These are phyloP conservation scores for Nothoprocta pentlandii DNA, from an alignment of 2,113 vertebrate genomes.

Conservation along the genomic window DNA sequence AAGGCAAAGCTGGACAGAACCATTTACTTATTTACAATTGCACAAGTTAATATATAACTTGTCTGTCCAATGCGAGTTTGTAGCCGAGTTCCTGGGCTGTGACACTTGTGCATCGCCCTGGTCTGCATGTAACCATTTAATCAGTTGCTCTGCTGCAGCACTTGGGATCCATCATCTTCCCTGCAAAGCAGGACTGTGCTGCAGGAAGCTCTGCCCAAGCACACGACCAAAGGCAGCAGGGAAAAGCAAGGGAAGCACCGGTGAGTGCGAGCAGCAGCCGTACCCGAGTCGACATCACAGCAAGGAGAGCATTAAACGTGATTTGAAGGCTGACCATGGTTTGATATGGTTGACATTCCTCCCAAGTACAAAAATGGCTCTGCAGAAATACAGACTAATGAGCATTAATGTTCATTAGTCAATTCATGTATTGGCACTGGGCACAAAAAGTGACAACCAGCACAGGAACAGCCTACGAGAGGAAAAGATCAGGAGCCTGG, in stretches of 20 bases:
- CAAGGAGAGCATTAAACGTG: background rate
- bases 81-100: background rate
- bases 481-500: background rate
- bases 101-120: fast-evolving
- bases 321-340: background rate
- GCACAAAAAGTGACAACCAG: background rate
- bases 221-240: background rate
- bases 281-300: background rate
- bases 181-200: too few relatives aligned
- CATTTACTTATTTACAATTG: background rate
- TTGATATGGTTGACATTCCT: background rate
- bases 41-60: background rate
- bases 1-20: background rate
- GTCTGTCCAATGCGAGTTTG: fast-evolving
- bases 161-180: background rate
- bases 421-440: too few relatives aligned
- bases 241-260: background rate
- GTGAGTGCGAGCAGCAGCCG: background rate
- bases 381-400: background rate
- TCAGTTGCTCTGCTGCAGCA: background rate
- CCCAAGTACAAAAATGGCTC: background rate
- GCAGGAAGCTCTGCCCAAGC: background rate
- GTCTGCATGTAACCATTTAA: background rate
- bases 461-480: background rate
- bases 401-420: too few relatives aligned